Evolutionary conservation across 2,888 invertebrate species (phyloP).

Genomic region (Nowickia ferox): DNA sequence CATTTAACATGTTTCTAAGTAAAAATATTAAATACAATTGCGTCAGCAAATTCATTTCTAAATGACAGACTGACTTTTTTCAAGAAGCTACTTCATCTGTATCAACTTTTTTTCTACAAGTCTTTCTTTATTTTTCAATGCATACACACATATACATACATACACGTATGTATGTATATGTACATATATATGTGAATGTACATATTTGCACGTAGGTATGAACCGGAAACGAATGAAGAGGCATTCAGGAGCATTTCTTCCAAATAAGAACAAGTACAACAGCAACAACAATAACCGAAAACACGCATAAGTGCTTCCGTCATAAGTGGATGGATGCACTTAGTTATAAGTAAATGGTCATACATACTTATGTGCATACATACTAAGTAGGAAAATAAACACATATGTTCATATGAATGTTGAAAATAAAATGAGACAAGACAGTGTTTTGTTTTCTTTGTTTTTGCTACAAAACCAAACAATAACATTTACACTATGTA

Average conservation of each 20-base stretch:
- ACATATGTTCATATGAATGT: background rate
- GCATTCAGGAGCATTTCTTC: constrained; percentile 40
- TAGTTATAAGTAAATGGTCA: constrained; percentile 43
- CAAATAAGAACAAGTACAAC: constrained; percentile 35
- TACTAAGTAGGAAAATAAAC: constrained; percentile 15
- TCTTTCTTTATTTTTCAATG: background rate
- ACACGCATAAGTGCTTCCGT: constrained; percentile 45
- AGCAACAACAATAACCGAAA: constrained; percentile 36
- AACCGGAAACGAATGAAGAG: constrained; percentile 54
- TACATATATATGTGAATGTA: background rate
- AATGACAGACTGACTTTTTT: constrained; percentile 21
- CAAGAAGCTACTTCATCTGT: constrained; percentile 12
- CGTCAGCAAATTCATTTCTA: constrained; percentile 39
- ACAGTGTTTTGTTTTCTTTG: background rate
- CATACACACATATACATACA: background rate
- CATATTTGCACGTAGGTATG: background rate
- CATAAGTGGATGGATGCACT: constrained; percentile 46
- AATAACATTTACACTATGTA: background rate
- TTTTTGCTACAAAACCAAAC: constrained; percentile 1
- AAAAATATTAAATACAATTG: constrained; percentile 20
- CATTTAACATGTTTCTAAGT: background rate
- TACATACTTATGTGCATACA: background rate
- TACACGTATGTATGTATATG: too few relatives aligned
- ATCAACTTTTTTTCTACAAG: background rate
- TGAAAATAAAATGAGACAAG: constrained; percentile 8